Conservation (phyloP, 2,888 invertebrate species). For the Rhodophaea formosa region DNA sequence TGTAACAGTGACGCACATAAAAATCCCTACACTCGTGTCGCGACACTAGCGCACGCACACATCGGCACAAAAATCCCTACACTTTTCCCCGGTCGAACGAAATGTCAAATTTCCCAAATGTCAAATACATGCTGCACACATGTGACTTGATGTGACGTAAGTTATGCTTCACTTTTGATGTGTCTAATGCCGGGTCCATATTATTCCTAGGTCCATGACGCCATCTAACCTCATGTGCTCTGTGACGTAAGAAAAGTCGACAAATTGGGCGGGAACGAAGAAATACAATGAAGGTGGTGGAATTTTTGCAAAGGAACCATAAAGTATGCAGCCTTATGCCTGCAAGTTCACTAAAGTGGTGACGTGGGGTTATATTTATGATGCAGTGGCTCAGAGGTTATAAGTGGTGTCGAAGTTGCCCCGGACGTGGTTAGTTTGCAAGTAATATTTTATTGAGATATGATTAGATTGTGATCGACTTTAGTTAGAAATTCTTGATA, state of each 20-base stretch:
- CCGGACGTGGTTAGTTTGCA: background rate
- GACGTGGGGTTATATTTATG: conserved; percentile 30
- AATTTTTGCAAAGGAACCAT: conserved; percentile 43
- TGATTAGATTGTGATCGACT: conserved; percentile 1
- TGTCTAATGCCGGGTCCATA: too few relatives aligned
- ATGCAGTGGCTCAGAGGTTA: conserved; percentile 2
- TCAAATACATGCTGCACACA: too few relatives aligned
- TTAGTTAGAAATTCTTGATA: background rate
- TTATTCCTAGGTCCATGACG: too few relatives aligned
- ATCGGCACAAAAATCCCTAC: too few relatives aligned
- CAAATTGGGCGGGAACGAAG: conserved; percentile 13
- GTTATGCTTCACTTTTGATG: too few relatives aligned
- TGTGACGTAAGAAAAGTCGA: conserved; percentile 5
- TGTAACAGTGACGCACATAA: too few relatives aligned
- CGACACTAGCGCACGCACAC: too few relatives aligned
- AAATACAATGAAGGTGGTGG: conserved; percentile 12
- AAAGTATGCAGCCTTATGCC: conserved; percentile 46
- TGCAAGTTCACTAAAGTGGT: conserved; percentile 30
- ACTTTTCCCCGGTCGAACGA: too few relatives aligned
- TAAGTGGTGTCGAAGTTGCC: conserved; percentile 14
- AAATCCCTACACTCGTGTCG: too few relatives aligned
- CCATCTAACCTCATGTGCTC: too few relatives aligned
- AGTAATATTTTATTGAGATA: conserved; percentile 12
- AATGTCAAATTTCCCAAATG: too few relatives aligned
- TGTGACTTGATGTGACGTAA: too few relatives aligned